Evolutionary conservation across 2,888 invertebrate species (phyloP).

Genomic region (Pteria penguin): DNA sequence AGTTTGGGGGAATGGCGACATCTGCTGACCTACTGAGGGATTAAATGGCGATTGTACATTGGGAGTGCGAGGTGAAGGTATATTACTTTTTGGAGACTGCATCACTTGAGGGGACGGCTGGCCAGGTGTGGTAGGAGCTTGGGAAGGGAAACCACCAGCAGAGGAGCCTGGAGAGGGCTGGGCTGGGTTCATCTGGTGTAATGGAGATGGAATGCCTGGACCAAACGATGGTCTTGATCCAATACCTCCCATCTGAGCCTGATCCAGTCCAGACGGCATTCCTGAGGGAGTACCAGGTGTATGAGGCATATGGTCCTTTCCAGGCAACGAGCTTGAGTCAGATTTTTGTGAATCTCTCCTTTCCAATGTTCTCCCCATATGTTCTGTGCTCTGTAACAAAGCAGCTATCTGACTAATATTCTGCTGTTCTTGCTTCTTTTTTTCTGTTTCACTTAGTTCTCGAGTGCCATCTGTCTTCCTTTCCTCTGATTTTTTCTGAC

Average conservation of each 20-base stretch:
- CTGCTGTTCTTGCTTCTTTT: slow-evolving; percentile 49
- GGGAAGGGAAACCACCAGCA: slow-evolving; percentile 25
- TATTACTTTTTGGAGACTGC: slow-evolving; percentile 68
- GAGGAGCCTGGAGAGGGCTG: slow-evolving; percentile 51
- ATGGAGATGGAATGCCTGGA: slow-evolving; percentile 60
- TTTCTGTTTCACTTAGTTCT: slow-evolving; percentile 38
- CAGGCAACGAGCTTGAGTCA: slow-evolving; percentile 20
- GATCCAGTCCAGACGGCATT: slow-evolving; percentile 29
- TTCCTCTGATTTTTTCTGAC: slow-evolving; percentile 67
- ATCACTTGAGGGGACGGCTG: slow-evolving; percentile 67
- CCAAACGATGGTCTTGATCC: slow-evolving; percentile 53
- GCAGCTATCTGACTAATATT: slow-evolving; percentile 70
- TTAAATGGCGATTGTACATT: slow-evolving; percentile 68
- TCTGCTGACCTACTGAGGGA: slow-evolving; percentile 56
- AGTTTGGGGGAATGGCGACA: slow-evolving; percentile 69
- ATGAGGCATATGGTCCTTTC: slow-evolving; percentile 44
- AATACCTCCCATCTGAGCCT: slow-evolving; percentile 37
- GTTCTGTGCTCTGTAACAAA: slow-evolving; percentile 57
- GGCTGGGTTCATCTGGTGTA: slow-evolving; percentile 51
- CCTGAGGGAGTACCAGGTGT: slow-evolving; percentile 54
- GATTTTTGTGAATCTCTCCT: slow-evolving; percentile 46
- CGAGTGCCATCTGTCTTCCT: slow-evolving; percentile 40
- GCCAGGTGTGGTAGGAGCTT: slow-evolving; percentile 53
- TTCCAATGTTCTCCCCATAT: slow-evolving; percentile 43
- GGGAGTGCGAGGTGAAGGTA: slow-evolving; percentile 72